phyloP scores from a whole-genome alignment of 2,797 vertebrate species.

The Pseudochirops corinnae region DNA sequence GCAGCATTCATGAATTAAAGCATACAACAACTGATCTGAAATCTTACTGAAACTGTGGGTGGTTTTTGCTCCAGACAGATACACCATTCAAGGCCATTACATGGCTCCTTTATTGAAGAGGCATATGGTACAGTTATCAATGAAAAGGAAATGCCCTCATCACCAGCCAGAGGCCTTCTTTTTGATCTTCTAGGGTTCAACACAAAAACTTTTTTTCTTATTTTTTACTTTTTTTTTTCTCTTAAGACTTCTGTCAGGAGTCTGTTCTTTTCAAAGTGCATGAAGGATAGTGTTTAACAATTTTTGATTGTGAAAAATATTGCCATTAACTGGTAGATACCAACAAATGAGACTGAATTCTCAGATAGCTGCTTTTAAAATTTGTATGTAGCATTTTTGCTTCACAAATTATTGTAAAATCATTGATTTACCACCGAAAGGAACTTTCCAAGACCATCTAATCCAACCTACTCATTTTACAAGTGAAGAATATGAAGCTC shows the following conservation, averaged over 20 bases:
- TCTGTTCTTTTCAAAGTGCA: conserved; percentile 40
- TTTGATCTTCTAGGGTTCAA: conserved; percentile 56
- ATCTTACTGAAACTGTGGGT: conserved; percentile 42
- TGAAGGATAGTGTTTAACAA: not conserved
- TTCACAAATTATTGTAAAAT: not conserved
- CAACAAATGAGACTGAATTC: conserved; percentile 23
- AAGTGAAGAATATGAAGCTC: not conserved
- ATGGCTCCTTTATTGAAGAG: conserved; percentile 59
- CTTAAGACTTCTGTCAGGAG: conserved; percentile 34
- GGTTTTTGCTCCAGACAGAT: conserved; percentile 56
- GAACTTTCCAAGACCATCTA: not conserved
- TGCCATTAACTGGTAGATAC: conserved; percentile 1
- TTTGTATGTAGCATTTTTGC: not conserved
- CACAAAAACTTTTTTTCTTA: conserved; percentile 23
- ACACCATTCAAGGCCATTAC: conserved; percentile 56
- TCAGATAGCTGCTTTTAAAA: not conserved
- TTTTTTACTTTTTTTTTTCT: conserved; percentile 11
- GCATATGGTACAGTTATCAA: conserved; percentile 18
- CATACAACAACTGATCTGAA: conserved; percentile 35
- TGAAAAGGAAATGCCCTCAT: conserved; percentile 51
- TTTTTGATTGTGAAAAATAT: not conserved
- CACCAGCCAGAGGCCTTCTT: conserved; percentile 38
- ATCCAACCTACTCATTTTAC: not conserved
- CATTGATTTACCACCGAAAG: not conserved
- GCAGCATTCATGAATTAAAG: conserved; percentile 44